Base-by-base conservation (phyloP, 2,888 invertebrate species). In the Mesorhabditis spiculigera region DNA sequence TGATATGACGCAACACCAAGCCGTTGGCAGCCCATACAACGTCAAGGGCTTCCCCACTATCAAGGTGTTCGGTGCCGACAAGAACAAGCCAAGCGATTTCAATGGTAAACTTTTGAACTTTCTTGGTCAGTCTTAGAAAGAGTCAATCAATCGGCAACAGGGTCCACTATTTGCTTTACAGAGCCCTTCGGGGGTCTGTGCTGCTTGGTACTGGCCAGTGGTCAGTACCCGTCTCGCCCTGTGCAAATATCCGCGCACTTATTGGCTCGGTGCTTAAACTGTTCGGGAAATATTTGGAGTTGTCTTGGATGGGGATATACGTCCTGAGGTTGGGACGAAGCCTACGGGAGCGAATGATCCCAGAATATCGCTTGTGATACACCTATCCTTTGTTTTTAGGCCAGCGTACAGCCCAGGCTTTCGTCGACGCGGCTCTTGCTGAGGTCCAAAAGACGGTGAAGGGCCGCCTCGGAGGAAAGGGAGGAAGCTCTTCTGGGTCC, bases 1-100 rank as follows among this genome's bases (percentile, higher is more conserved):
- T 0, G 92, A 98, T 89, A 93, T 93, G 63, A 95, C 96, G 86
- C 91, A 93, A 66, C 92, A 96, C 85, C 91, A 92, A 83, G 90
- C 91, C 5, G 87, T 96, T 0, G 92, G 91, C 45, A 90, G 90
- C 1, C 91, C 91, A 82, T 97, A 91, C 88, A 91, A 91, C 63
- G 91, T 98, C 50, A 88, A 90, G 78, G 95, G 97, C 67, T 98
- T 95, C 87, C 98, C 98, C 4, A 94, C 96, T 0, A 91, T 98
- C 75, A 98, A 97, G 87, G 91, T 98, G 65, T 96, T 98, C 87
- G 92, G 92, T 0, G 89, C 90, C 0, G 91, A 93, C 86, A 95
- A 95, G 87, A 90, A 90, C 67, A 91, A 90, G 73, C 93, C 95
- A 5, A 90, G 90, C 58, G 93, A 94, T 75, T 96, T 91, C 87